phyloP scores from a whole-genome alignment of 92 coral and sea anemone species.

The Zoanthus sociatus region DNA sequence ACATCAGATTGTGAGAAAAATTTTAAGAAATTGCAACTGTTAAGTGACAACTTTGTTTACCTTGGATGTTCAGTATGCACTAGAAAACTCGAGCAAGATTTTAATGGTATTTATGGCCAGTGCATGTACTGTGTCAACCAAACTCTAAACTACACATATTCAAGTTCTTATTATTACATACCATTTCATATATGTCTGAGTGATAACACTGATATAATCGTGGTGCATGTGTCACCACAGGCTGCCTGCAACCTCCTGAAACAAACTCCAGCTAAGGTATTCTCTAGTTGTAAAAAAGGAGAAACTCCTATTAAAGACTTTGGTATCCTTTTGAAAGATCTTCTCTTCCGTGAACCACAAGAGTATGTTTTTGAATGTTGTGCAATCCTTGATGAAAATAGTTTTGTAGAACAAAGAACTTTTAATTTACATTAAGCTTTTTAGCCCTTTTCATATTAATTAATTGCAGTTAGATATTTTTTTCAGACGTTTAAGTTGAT shows the following conservation, averaged over 20 bases:
- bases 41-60: conserved; percentile 63
- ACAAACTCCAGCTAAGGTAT: conserved; percentile 63
- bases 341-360: conserved; percentile 14
- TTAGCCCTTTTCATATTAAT: no score
- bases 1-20: conserved; percentile 30
- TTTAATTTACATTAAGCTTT: conserved; percentile 41
- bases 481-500: no score
- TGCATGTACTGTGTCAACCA: conserved; percentile 73
- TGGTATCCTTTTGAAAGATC: conserved; percentile 24
- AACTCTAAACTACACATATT: conserved; percentile 62
- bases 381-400: conserved; percentile 74
- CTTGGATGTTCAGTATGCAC: conserved; percentile 84
- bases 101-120: conserved; percentile 83
- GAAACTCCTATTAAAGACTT: conserved; percentile 51
- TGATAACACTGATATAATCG: conserved; percentile 48
- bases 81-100: conserved; percentile 75
- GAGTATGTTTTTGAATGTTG: conserved; percentile 51
- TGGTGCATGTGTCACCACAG: conserved; percentile 49
- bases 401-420: conserved; percentile 64
- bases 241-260: conserved; percentile 66
- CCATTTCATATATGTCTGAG: conserved; percentile 56
- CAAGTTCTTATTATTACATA: conserved; percentile 62
- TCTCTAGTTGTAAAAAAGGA: conserved; percentile 28
- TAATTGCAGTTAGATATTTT: no score
- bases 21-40: conserved; percentile 24